Base-by-base conservation (phyloP, 2,113 vertebrate genomes). In the Erythrocercus mccallii region DNA sequence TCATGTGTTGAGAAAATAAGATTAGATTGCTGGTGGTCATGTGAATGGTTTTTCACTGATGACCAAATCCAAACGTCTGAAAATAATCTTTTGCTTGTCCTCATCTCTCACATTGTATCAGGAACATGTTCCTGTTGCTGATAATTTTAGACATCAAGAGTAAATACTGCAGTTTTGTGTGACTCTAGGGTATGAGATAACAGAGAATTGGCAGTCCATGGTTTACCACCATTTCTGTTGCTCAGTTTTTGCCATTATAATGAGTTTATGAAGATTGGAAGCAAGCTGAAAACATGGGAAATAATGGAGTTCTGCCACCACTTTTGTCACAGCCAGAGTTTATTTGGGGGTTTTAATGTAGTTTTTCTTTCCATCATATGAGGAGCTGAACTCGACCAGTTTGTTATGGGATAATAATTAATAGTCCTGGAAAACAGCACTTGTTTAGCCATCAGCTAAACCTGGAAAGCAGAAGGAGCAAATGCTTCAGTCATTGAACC, bases 1-100 rank as follows among this genome's bases (percentile, higher is more conserved):
- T 97, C 92, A 93, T 96, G 88, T 5, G 0, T 18, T 90, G 76
- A 94, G 95, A 92, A 96, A 97, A 96, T 92, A 97, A 94, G 96
- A 96, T 97, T 95, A 96, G 82, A 23, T 70, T 83, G 80, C 70
- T 94, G 79, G 64, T 88, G 82, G 72, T 95, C 93, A 96, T 56
- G 91, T 95, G 92, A 96, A 83, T 53, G 81, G 77, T 47, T 94
- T 94, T 95, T 81, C 65, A 57, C 65, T 92, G 93, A 78, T 86
- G 81, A 86, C 90, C 88, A 81, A 71, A 95, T 93, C 47, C 71
- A 78, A 58, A 56, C 69, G 61, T 50, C 76, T 86, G 76, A 92
- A 94, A 95, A 95, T 44, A 94, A 92, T 94, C 74, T 45, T 85
- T 81, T 40, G 38, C 79, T 88, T 78, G 72, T 79, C 71, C 71